These are phyloP conservation scores for Melangyna quadrimaculata DNA, from an alignment of 2,888 invertebrate genomes.

Conservation along the genomic window DNA sequence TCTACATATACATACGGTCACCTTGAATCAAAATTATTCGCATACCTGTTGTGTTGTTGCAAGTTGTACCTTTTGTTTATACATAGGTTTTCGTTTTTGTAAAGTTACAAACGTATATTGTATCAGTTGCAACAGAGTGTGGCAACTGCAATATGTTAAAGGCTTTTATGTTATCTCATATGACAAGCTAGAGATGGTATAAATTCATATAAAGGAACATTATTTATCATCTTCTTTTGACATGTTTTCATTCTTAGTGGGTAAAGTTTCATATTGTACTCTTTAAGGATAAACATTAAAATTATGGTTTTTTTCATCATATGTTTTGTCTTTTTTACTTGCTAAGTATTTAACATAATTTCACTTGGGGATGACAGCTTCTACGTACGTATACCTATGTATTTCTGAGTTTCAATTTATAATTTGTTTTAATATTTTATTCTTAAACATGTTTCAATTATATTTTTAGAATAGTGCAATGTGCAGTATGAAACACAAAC, in stretches of 20 bases:
- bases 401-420: background rate
- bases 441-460: background rate
- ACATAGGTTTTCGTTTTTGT: background rate
- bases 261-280: background rate
- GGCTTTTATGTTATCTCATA: background rate
- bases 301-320: background rate
- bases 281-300: background rate
- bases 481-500: too few relatives aligned
- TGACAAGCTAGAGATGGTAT: background rate
- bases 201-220: background rate
- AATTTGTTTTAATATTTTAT: background rate
- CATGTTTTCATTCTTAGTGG: background rate
- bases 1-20: background rate
- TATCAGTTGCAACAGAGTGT: background rate
- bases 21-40: background rate
- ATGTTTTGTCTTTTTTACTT: background rate
- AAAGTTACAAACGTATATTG: background rate
- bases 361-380: background rate
- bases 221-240: background rate
- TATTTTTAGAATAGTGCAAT: too few relatives aligned
- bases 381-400: too few relatives aligned
- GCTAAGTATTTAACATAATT: background rate
- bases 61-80: background rate
- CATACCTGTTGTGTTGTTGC: background rate
- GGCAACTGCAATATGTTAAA: background rate